Evolutionary conservation across 2,113 vertebrate genomes (phyloP), one percentile per base, ranked within the genome.

Genomic region (Puntigrus tetrazona): DNA sequence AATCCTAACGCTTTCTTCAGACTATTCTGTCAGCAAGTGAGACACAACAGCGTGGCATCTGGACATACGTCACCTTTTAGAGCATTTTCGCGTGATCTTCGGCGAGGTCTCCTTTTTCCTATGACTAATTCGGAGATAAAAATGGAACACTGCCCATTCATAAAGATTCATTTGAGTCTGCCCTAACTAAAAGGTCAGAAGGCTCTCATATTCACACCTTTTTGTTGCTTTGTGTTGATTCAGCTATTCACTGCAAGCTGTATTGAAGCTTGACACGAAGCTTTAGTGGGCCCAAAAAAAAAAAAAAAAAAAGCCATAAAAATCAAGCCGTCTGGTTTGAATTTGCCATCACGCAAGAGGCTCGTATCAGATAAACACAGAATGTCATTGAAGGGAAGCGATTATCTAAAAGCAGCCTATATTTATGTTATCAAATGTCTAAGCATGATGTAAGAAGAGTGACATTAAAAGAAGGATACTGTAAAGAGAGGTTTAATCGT

Each of bases 1-100:
- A 81, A 76, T 70, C 43, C 22, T 74, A 29, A 78, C 63, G 85
- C 84, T 83, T 88, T 87, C 89, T 85, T 36, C 34, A 55, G 25
- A 78, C 52, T 84, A 73, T 88, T 69, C 43, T 81, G 82, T 86
- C 36, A 69, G 75, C 65, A 43, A 38, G 85, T 86, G 65, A 72
- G 50, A 69, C 27, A 55, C 73, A 82, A n/a, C 75, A 45, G 47
- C 81, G 77, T 80, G 87, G 87, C 87, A 86, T 59, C 52, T 65
- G 77, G 89, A 80, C 27, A 61, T 80, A 59, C 43, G 63, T 82
- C 80, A 82, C 70, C 65, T 38, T 22, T 34, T 25, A 59, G 38
- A 73, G 55, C 38, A 34, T 80, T 43, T 59, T 81, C 27, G 61
- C n/a, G 69, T 59, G 45, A 50, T 74, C 73, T 7, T 65, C 27